Percentiles rank a stretch among this genome's conserved stretches.
Conservation (phyloP, 2,888 invertebrate genomes). For the Thalpophila matura region DNA sequence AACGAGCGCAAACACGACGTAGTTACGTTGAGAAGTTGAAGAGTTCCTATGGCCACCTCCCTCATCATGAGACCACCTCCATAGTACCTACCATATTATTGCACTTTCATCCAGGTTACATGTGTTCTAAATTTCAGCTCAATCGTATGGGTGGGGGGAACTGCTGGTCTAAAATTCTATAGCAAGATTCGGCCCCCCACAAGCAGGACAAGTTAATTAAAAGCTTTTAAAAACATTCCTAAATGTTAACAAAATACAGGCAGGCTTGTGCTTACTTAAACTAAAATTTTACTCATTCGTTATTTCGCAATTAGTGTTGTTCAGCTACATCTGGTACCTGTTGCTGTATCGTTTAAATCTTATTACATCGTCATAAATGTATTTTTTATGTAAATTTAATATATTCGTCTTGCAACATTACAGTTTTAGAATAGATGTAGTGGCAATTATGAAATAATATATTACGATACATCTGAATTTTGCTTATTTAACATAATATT, state of each 20-base stretch:
- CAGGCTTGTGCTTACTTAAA: neutral
- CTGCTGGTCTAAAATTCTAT: too few species aligned
- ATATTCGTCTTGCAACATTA: conserved; percentile 36
- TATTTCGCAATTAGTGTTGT: conserved; percentile 29
- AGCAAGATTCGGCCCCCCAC: too few species aligned
- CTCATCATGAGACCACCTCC: too few species aligned
- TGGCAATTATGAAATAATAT: conserved; percentile 37
- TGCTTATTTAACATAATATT: neutral
- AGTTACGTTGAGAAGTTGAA: too few species aligned
- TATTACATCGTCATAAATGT: conserved; percentile 42
- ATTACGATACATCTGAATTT: conserved; percentile 16
- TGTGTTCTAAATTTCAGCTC: too few species aligned
- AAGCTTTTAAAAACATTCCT: too few species aligned
- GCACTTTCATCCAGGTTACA: too few species aligned
- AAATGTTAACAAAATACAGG: neutral
- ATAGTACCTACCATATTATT: too few species aligned
- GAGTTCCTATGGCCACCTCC: too few species aligned
- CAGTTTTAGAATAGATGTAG: conserved; percentile 23
- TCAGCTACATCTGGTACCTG: conserved; percentile 25
- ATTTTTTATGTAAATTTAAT: conserved; percentile 48
- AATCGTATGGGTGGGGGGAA: too few species aligned
- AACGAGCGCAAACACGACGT: too few species aligned
- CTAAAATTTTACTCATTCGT: conserved; percentile 1
- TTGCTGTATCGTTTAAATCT: conserved; percentile 28
- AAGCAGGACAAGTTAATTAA: too few species aligned